Evolutionary conservation across 2,888 invertebrate genomes (phyloP).

Genomic region (Melipona bicolor): DNA sequence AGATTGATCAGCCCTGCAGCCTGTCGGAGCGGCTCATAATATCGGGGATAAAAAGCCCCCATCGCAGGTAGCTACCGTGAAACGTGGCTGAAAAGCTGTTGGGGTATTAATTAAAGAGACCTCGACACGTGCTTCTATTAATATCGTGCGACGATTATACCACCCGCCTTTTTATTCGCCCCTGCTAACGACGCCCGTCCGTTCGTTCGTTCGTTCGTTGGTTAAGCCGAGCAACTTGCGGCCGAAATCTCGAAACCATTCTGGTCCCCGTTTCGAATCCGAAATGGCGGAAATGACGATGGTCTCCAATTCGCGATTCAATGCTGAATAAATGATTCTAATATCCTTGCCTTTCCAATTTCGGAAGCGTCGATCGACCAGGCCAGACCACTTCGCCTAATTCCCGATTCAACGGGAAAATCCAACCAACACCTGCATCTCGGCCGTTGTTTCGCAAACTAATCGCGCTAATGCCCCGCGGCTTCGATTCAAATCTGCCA

Average conservation of each 20-base stretch:
- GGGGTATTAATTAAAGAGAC: conserved; percentile 47
- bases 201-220: not conserved
- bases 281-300: no score
- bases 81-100: conserved; percentile 41
- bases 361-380: not conserved
- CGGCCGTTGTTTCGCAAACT: not conserved
- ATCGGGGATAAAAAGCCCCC: conserved; percentile 54
- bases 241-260: not conserved
- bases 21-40: conserved; percentile 40
- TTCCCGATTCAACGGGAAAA: not conserved
- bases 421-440: no score
- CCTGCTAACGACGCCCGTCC: conserved; percentile 4
- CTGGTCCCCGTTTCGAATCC: no score
- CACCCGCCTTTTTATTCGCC: not conserved
- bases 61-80: conserved; percentile 55
- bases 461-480: not conserved
- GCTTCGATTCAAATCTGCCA: not conserved
- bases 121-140: conserved; percentile 45
- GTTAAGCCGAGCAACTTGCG: not conserved
- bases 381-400: not conserved
- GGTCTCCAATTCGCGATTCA: no score
- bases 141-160: conserved; percentile 37
- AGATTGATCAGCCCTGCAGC: conserved; percentile 59
- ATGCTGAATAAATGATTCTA: not conserved
- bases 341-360: not conserved